Evolutionary conservation across 2,888 invertebrate genomes (phyloP), one percentile per base, ranked within the genome.

Genomic region (Acrobasis consociella): DNA sequence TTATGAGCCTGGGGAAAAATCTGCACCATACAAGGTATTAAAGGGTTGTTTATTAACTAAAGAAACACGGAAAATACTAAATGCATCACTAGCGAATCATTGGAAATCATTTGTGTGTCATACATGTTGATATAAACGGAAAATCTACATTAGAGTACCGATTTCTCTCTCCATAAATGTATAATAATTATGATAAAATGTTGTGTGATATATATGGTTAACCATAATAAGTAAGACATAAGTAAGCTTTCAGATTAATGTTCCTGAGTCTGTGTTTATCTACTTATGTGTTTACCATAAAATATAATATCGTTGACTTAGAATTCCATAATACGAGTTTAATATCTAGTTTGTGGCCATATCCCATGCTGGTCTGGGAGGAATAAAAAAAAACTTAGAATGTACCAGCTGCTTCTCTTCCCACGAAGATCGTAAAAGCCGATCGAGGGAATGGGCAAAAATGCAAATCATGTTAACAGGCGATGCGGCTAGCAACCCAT

Each of bases 41-140:
- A 46, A n/a, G n/a, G 11, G n/a, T 11, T 42, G 0, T 10, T 42
- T 3, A 42, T 10, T 0, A 42, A 11, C 46, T n/a, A 46, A n/a
- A n/a, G 11, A 46, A 46, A 46, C 46, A 46, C n/a, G 11, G 51
- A 52, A 31, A 52, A 52, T n/a, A 52, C 11, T 22, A 49, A 31
- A 52, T 11, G n/a, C 16, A 15, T 13, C 22, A 22, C 52, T 2
- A 52, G 13, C 22, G 37, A 52, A 13, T 52, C 31, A 31, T 52
- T 52, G 52, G 52, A 52, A 52, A 52, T 52, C 31, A n/a, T 31
- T 52, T 52, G 22, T 52, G 52, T 31, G 31, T 52, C 31, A 52
- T 52, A 22, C 9, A 22, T 52, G 22, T 31, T n/a, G 9, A 42
- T n/a, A 46, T 46, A 37, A 52, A 52, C 37, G 52, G 52, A 52